Conservation (phyloP, 2,888 invertebrate species). For the Dryadula phaetusa region DNA sequence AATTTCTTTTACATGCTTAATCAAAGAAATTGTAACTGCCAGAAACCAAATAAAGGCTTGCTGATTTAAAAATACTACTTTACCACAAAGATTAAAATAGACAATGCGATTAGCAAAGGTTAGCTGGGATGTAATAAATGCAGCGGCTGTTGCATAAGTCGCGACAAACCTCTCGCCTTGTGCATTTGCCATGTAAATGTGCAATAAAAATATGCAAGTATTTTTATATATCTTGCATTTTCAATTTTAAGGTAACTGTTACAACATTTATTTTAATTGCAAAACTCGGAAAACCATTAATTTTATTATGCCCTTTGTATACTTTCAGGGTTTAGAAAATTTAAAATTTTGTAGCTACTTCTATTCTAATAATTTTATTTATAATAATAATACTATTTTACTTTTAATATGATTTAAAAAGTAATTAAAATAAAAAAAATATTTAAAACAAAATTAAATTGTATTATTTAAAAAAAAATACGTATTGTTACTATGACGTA, state of each 20-base stretch:
- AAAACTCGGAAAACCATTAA: not conserved
- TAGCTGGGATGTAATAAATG: conserved; percentile 71
- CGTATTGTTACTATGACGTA: too few relatives aligned
- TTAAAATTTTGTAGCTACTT: too few relatives aligned
- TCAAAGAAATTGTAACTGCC: not conserved
- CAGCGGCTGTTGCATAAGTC: conserved; percentile 66
- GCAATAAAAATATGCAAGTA: conserved; percentile 30
- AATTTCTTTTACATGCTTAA: too few relatives aligned
- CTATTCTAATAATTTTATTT: too few relatives aligned
- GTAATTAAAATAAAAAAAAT: too few relatives aligned
- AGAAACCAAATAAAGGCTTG: not conserved
- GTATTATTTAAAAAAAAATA: too few relatives aligned
- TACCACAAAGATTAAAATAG: conserved; percentile 61
- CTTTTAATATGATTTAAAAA: too few relatives aligned
- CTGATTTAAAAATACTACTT: conserved; percentile 38
- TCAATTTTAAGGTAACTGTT: not conserved
- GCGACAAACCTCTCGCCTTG: conserved; percentile 61
- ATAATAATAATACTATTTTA: too few relatives aligned
- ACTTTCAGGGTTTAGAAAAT: too few relatives aligned
- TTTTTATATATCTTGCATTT: not conserved
- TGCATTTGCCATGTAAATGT: conserved; percentile 46
- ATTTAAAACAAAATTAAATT: too few relatives aligned
- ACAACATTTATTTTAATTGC: not conserved
- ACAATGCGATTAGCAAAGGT: conserved; percentile 69
- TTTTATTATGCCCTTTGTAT: too few relatives aligned